Evolutionary conservation across 2,113 vertebrate species (phyloP), one percentile per base, ranked within the genome.

Genomic region (Scomber scombrus): DNA sequence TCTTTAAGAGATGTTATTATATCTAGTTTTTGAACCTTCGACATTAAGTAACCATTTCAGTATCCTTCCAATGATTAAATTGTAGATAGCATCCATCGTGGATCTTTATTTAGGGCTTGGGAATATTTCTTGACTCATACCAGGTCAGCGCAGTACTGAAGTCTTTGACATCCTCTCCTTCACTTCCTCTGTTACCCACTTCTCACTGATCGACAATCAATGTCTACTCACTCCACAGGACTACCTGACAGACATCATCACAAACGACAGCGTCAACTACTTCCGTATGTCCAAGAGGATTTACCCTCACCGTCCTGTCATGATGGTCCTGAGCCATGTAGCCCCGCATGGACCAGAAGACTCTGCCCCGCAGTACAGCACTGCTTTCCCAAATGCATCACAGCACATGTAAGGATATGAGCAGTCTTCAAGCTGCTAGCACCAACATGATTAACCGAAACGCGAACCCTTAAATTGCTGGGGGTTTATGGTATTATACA

Each of bases 311-410:
- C 93, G 97, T 34, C 98, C 98, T 0, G 95, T 99, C 40, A 94
- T 99, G 88, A 97, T 99, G 97, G 96, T 99, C 71, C 91, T 99
- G 89, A 99, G 98, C 89, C 98, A 99, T 0, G 97, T 97, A 0
- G 98, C 97, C 34, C 98, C 97, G 16, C 98, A 99, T 0, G 97
- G 97, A 12, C 97, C 97, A 0, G 97, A 99, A 88, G 98, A 99
- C 90, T 97, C 98, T 0, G 98, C 98, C 7, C 98, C 97, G 5
- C 97, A 99, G 80, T 99, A 98, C 90, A 98, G 97, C 6, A 73
- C 94, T 0, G 95, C 97, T 80, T 99, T 99, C 91, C 95, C 96
- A 85, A 99, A 99, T 13, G 96, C 97, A 0, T 99, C 98, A 0
- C 97, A 99, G 86, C 98, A 99, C 95, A 99, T 99, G 98, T 99